Evolutionary conservation across 2,888 invertebrate genomes (phyloP).

Genomic region (Anoplius nigerrimus): DNA sequence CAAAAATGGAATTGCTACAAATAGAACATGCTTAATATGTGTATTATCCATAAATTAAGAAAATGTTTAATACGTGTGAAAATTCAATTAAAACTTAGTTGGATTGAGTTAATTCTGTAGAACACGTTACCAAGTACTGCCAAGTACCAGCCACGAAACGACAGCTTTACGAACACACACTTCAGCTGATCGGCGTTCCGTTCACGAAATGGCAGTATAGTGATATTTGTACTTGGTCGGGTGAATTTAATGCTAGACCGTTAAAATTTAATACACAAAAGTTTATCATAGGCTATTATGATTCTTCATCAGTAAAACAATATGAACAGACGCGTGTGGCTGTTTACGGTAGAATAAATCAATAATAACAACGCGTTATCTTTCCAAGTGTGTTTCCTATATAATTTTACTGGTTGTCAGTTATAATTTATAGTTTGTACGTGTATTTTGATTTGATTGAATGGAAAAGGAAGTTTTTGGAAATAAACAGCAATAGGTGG

Average conservation of each 20-base stretch:
- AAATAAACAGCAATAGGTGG: no score
- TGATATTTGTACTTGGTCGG: slow-evolving; percentile 29
- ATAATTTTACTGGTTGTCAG: not conserved
- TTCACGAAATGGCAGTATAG: slow-evolving; percentile 61
- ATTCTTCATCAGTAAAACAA: no score
- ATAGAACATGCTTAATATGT: no score
- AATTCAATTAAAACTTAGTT: no score
- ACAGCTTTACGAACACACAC: slow-evolving; percentile 45
- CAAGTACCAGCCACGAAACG: not conserved
- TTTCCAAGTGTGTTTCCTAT: not conserved
- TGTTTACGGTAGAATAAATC: no score
- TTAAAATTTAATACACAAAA: slow-evolving; percentile 33
- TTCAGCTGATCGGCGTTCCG: slow-evolving; percentile 55
- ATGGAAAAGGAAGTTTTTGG: not conserved
- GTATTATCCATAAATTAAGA: no score
- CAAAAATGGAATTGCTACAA: no score
- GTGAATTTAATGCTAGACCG: slow-evolving; percentile 23
- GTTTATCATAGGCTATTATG: not conserved
- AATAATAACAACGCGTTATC: no score
- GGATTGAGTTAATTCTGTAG: not conserved
- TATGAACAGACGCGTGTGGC: no score
- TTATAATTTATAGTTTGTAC: slow-evolving; percentile 2
- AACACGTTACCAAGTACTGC: no score
- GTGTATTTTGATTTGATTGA: not conserved
- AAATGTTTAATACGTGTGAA: no score